Conservation (phyloP, 2,888 invertebrate species). For the Apamea monoglypha region DNA sequence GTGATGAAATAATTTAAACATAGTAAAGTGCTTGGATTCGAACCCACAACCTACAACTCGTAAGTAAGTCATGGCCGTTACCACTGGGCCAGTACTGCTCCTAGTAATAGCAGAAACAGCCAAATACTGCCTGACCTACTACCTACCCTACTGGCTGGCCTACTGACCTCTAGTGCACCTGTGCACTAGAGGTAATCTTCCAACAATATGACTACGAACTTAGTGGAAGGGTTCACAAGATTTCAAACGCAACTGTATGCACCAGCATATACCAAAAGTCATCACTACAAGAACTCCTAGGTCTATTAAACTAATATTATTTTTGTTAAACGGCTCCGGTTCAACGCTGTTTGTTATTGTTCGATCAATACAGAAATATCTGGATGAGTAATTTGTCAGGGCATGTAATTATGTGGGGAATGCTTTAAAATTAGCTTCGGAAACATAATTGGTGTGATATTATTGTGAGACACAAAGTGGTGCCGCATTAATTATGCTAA, state of each 20-base stretch:
- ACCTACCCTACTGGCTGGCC: too few relatives aligned
- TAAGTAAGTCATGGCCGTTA: too few relatives aligned
- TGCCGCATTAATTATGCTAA: conserved; percentile 52
- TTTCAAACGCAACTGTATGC: background rate
- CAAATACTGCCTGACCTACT: conserved; percentile 4
- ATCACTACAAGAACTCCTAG: background rate
- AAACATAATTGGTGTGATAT: conserved; percentile 57
- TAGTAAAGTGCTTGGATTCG: too few relatives aligned
- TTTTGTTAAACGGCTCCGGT: background rate
- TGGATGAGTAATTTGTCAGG: conserved; percentile 50
- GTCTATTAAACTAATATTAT: background rate
- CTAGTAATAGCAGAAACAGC: background rate
- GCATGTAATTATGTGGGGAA: conserved; percentile 42
- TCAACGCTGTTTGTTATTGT: background rate
- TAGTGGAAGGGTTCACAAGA: background rate
- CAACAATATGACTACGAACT: background rate
- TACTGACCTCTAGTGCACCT: background rate
- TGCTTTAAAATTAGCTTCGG: conserved; percentile 59
- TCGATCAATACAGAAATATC: conserved; percentile 44
- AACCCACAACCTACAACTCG: too few relatives aligned
- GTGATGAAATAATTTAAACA: background rate
- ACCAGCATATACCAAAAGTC: background rate
- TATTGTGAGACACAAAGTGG: conserved; percentile 46
- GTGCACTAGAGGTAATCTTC: background rate
- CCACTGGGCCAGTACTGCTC: too few relatives aligned